These are phyloP conservation scores for Machimus atricapillus DNA, from an alignment of 2,888 invertebrate species.

Conservation along the genomic window DNA sequence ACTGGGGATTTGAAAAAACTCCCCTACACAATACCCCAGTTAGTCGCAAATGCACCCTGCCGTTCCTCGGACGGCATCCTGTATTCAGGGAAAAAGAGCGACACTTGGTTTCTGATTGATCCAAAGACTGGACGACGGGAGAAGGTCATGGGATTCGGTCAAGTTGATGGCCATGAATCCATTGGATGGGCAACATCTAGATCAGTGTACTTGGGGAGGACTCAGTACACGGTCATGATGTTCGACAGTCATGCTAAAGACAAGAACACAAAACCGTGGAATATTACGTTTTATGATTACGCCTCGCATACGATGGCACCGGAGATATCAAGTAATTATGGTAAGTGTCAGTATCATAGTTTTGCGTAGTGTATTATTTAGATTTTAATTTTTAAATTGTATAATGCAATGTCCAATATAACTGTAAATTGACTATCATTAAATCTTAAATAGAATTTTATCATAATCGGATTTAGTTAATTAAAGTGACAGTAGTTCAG, in stretches of 20 bases:
- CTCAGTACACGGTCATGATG: constrained; percentile 95
- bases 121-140: constrained; percentile 65
- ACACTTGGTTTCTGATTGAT: constrained; percentile 92
- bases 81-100: constrained; percentile 92
- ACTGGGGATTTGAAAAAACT: constrained; percentile 85
- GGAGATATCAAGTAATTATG: constrained; percentile 80
- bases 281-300: constrained; percentile 96
- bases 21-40: constrained; percentile 95
- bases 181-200: constrained; percentile 61
- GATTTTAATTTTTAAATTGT: too few species aligned
- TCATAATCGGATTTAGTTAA: too few species aligned
- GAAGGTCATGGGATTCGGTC: constrained; percentile 59
- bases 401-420: too few species aligned
- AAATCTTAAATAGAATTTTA: too few species aligned
- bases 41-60: constrained; percentile 95
- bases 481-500: background rate
- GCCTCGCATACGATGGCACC: constrained; percentile 82
- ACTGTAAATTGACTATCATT: too few species aligned
- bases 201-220: constrained; percentile 67
- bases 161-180: constrained; percentile 44
- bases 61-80: constrained; percentile 93
- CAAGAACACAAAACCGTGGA: constrained; percentile 81
- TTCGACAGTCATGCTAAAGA: constrained; percentile 77
- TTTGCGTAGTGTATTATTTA: too few species aligned
- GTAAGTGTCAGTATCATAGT: constrained; percentile 61